These are phyloP conservation scores for Hydrochoerus hydrochaeris DNA, from an alignment of 2,113 vertebrate species.

Conservation along the genomic window DNA sequence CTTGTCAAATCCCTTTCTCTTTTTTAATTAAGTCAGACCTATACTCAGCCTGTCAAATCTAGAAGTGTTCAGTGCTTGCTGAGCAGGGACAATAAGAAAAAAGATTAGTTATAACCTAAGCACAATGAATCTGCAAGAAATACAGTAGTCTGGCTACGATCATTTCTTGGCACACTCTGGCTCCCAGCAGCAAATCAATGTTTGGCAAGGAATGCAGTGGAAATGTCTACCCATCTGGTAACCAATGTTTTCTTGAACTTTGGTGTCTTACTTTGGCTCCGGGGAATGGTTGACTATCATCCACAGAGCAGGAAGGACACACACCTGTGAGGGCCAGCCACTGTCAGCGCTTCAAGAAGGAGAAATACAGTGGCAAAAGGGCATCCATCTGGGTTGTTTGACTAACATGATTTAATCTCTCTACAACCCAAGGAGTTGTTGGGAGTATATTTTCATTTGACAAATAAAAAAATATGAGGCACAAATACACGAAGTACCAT, in stretches of 20 bases:
- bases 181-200: neutral
- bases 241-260: neutral
- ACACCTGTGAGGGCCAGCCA: neutral
- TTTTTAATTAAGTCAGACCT: neutral
- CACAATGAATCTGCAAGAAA: neutral
- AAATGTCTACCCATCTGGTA: conserved; percentile 6
- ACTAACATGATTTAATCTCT: neutral
- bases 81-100: conserved; percentile 52
- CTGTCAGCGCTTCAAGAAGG: neutral
- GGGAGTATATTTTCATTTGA: neutral
- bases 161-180: accelerated
- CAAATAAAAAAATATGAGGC: neutral
- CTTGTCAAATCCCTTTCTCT: neutral
- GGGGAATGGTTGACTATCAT: neutral
- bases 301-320: neutral
- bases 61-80: neutral
- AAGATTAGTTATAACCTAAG: conserved; percentile 16
- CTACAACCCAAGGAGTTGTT: neutral
- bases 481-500: neutral
- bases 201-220: conserved; percentile 34
- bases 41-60: neutral
- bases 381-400: neutral
- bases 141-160: neutral
- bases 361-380: neutral
- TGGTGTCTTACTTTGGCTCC: neutral